A percentile compares a stretch with the other conserved stretches of the same genome.
Evolutionary conservation across 2,888 invertebrate species (phyloP).

Genomic region (Nesidiocoris tenuis): DNA sequence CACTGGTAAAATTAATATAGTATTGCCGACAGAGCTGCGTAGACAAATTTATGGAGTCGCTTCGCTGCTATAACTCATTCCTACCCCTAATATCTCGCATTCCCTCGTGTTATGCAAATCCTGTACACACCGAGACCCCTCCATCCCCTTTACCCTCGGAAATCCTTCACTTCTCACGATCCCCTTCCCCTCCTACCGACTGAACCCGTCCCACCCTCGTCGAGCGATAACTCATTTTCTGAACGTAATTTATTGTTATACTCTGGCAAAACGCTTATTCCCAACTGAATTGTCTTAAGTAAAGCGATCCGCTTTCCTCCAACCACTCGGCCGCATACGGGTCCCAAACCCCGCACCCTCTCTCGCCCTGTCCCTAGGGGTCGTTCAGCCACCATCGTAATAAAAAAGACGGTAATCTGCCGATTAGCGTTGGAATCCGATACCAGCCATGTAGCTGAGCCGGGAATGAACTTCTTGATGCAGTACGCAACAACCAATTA

Average conservation of each 20-base stretch:
- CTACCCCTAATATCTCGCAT: conserved; percentile 32
- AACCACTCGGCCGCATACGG: neutral
- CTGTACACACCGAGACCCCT: neutral
- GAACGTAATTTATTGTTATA: conserved; percentile 15
- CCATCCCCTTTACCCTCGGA: neutral
- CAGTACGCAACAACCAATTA: no score
- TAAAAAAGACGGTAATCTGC: neutral
- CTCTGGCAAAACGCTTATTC: neutral
- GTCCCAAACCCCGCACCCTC: neutral
- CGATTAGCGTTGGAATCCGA: neutral
- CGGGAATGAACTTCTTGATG: no score
- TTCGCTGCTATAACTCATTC: conserved; percentile 27
- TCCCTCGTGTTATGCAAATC: conserved; percentile 33
- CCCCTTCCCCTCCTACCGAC: conserved; percentile 10
- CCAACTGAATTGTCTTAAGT: neutral
- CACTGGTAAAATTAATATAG: conserved; percentile 27
- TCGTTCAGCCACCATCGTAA: neutral
- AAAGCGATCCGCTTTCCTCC: neutral
- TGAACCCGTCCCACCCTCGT: neutral
- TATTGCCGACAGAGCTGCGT: conserved; percentile 7
- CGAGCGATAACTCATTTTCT: conserved; percentile 21
- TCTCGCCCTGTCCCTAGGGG: neutral
- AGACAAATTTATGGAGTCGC: conserved; percentile 32
- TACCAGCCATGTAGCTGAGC: no score
- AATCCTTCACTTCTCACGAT: neutral